Conservation (phyloP, 1,140 invertebrate genomes). For the Berghia stephanieae region DNA sequence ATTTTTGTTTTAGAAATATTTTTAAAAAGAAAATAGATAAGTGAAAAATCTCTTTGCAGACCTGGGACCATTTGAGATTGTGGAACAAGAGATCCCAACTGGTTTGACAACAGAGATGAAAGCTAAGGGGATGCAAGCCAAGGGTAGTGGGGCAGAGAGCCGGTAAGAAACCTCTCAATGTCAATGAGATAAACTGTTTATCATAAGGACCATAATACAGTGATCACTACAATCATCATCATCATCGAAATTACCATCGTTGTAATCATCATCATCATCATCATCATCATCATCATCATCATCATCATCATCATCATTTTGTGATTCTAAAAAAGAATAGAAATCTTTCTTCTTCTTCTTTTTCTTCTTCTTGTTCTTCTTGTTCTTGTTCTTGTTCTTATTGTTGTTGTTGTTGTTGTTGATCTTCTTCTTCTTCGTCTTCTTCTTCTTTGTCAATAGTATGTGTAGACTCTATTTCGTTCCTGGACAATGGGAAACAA, state of each 20-base stretch:
- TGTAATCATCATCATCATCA: not conserved
- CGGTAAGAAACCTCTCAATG: not conserved
- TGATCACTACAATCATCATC: not conserved
- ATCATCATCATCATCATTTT: not conserved
- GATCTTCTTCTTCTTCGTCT: no score
- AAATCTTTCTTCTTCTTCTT: not conserved
- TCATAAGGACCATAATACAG: not conserved
- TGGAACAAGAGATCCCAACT: slow-evolving; percentile 58
- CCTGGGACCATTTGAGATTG: slow-evolving; percentile 58
- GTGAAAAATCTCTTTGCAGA: slow-evolving; percentile 40
- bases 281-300: not conserved
- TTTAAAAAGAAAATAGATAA: not conserved
- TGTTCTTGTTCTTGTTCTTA: no score
- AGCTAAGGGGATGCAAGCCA: slow-evolving; percentile 54
- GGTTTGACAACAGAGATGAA: slow-evolving; percentile 60
- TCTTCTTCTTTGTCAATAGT: no score
- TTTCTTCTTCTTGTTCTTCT: not conserved
- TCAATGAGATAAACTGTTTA: not conserved
- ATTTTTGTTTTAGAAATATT: not conserved
- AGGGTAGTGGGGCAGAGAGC: slow-evolving; percentile 28
- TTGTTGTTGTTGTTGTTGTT: no score
- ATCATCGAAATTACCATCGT: not conserved
- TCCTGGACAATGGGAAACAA: no score
- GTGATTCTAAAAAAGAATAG: not conserved
- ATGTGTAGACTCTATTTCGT: no score